phyloP scores from a whole-genome alignment of 1,140 invertebrate genomes.

The Pteromalus puparum region DNA sequence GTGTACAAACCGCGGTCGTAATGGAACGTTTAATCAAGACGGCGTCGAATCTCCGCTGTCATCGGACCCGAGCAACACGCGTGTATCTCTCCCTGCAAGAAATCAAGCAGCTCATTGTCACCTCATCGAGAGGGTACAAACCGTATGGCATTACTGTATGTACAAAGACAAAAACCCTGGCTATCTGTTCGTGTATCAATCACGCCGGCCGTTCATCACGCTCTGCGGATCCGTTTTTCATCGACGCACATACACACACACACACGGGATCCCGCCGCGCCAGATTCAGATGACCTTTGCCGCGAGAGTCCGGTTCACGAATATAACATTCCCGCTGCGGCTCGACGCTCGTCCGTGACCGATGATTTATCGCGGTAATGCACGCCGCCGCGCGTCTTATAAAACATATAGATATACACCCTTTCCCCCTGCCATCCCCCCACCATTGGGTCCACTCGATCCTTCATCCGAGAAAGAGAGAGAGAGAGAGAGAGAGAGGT shows the following conservation, averaged over 20 bases:
- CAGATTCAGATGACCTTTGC: constrained; percentile 41
- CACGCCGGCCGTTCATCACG: constrained; percentile 15
- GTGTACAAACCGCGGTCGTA: neutral
- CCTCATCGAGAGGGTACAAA: constrained; percentile 18
- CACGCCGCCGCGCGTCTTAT: constrained; percentile 60
- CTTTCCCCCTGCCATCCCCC: constrained; percentile 30
- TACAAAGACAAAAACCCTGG: constrained; percentile 23
- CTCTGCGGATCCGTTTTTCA: constrained; percentile 37
- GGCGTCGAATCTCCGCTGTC: neutral
- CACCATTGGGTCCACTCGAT: constrained; percentile 49
- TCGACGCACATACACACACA: neutral
- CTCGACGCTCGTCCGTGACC: constrained; percentile 43
- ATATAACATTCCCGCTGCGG: constrained; percentile 40
- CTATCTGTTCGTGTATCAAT: constrained; percentile 43
- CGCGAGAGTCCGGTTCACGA: constrained; percentile 46
- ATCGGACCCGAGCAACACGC: neutral
- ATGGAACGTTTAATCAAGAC: neutral
- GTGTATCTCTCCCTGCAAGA: neutral
- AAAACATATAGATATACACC: constrained; percentile 62
- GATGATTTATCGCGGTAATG: constrained; percentile 67
- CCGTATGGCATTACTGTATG: neutral
- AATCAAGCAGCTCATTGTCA: constrained; percentile 25
- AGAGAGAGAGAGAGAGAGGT: constrained; percentile 31
- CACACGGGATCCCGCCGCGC: neutral
- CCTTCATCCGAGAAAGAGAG: constrained; percentile 58